Percentiles rank a stretch among this genome's conserved stretches.
phyloP scores from a whole-genome alignment of 1,140 invertebrate species.

The Hermatobates lingyangjiaoensis region DNA sequence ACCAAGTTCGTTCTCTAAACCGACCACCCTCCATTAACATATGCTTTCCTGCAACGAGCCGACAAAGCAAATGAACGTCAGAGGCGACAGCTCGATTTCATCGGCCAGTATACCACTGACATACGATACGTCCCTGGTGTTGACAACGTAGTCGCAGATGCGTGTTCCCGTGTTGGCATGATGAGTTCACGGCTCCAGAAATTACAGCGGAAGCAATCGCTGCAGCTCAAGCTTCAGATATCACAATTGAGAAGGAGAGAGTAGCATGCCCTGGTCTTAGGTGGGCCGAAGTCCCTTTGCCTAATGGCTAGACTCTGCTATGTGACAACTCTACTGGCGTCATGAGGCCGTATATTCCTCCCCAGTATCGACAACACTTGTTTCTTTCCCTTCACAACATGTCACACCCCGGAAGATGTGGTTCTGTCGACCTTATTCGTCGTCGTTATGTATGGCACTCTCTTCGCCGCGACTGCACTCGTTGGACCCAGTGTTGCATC shows the following conservation, averaged over 20 bases:
- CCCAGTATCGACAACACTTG: neutral
- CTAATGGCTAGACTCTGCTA: neutral
- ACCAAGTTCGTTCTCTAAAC: slow-evolving; percentile 19
- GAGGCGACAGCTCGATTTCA: slow-evolving; percentile 20
- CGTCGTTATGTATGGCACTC: slow-evolving; percentile 5
- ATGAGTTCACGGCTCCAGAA: no score
- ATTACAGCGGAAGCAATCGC: neutral
- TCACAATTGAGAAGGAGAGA: neutral
- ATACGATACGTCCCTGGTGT: slow-evolving; percentile 19
- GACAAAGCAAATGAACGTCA: slow-evolving; percentile 18
- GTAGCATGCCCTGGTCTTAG: neutral
- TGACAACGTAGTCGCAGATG: slow-evolving; percentile 19
- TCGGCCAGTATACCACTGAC: slow-evolving; percentile 23
- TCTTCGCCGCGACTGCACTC: neutral
- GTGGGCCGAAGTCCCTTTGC: neutral
- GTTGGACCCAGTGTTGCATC: slow-evolving; percentile 5
- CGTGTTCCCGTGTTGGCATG: slow-evolving; percentile 4
- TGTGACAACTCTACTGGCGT: neutral
- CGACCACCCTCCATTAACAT: slow-evolving; percentile 22
- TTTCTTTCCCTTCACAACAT: slow-evolving; percentile 7
- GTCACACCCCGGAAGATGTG: neutral
- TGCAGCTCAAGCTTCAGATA: neutral
- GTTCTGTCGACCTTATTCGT: neutral
- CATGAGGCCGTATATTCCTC: slow-evolving; percentile 2
- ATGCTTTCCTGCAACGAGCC: slow-evolving; percentile 16